Base-by-base conservation (phyloP, 2,797 vertebrate species). In the Enteromius treurensis region DNA sequence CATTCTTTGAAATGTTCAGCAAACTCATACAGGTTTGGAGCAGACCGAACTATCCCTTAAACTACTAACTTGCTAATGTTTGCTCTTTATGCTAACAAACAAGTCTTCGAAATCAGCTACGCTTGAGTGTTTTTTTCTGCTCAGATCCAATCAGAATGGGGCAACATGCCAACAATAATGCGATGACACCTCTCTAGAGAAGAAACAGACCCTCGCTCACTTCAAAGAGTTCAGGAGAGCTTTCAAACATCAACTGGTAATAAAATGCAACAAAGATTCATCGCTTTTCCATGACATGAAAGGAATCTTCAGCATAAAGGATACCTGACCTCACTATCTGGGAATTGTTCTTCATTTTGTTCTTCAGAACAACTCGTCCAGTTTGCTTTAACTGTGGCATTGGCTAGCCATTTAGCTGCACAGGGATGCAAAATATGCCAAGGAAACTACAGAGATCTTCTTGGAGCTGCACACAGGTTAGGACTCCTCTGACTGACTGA, bases 181-280 rank as follows among this genome's bases (percentile, higher is more conserved):
- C 15, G 65, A 88, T 88, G 91, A 92, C 91, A 91, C 90, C 84
- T 81, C 69, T 62, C 80, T 86, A 79, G 92, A 93, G 85, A 90
- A 89, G 90, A 93, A 93, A 86, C 92, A 93, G 93, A 90, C 85
- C 88, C 47, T 42, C 79, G 83, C 87, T 91, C 89, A 92, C 93
- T 93, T 94, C 93, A 94, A 94, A 94, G 93, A 91, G 88, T 80
- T 77, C 79, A 77, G 76, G 87, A 89, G 91, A 82, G 89, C 90
- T 93, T 93, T 92, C 86, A 91, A 91, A 86, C 92, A 93, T 94
- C 90, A 91, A 91, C 90, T 65, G 65, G 91, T 91, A 91, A 91
- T 94, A 94, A 94, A 94, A 90, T 89, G 90, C 88, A 90, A 89
- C 89, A 91, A 88, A 90, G 90, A 89, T 92, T 91, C 91, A 92